Conservation (phyloP, 2,113 vertebrate species). For the Spheniscus mendiculus region DNA sequence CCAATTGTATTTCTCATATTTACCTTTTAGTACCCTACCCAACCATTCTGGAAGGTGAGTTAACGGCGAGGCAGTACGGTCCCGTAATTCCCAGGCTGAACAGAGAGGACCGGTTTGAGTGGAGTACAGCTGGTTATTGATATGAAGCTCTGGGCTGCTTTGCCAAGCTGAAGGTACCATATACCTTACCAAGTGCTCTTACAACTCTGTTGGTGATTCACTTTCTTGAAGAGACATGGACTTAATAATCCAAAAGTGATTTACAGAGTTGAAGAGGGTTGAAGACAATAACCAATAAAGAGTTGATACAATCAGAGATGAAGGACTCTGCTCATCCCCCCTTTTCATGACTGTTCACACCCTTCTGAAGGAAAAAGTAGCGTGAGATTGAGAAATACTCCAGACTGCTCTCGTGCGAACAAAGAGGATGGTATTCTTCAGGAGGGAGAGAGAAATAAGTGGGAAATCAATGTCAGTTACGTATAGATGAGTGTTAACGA, state of each 20-base stretch:
- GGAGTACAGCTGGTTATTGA: background rate
- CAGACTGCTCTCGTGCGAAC: background rate
- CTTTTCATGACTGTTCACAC: background rate
- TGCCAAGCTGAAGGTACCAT: background rate
- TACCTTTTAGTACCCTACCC: conserved; percentile 74
- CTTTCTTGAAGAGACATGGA: background rate
- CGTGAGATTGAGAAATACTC: background rate
- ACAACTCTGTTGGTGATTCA: background rate
- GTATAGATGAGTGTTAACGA: background rate
- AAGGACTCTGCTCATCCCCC: background rate
- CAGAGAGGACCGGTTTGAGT: background rate
- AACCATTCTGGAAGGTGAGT: background rate
- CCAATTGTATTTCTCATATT: conserved; percentile 81
- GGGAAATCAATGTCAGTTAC: conserved; percentile 1
- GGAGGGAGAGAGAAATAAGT: background rate
- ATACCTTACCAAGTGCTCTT: background rate
- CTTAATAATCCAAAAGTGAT: background rate
- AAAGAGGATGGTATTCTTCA: background rate
- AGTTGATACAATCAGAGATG: background rate
- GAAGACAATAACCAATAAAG: background rate
- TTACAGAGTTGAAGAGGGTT: background rate
- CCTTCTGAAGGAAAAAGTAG: background rate
- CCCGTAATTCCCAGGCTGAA: background rate
- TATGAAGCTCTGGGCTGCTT: background rate
- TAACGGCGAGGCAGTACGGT: background rate